Conservation (phyloP, 2,888 invertebrate genomes). For the Hydroisotoma schaefferi region DNA sequence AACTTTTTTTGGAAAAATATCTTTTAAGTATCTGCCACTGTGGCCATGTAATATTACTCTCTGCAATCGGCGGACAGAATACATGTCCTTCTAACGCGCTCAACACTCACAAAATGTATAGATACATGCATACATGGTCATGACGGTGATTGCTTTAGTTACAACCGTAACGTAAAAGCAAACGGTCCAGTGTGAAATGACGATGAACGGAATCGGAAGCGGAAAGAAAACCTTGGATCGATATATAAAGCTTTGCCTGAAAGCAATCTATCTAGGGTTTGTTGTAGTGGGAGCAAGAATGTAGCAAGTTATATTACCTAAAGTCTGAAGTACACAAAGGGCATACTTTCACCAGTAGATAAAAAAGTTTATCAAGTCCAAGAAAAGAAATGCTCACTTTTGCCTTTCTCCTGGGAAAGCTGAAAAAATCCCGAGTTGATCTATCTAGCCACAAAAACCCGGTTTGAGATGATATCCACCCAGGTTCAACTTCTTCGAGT, state of each 20-base stretch:
- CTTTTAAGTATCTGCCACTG: background rate
- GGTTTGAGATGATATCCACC: conserved; percentile 1
- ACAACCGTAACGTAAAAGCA: background rate
- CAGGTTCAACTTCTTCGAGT: conserved; percentile 1
- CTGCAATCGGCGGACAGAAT: background rate
- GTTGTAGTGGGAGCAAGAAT: too few species aligned
- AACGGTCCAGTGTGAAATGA: conserved; percentile 7
- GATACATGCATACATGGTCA: background rate
- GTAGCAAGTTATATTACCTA: too few species aligned
- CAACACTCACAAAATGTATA: background rate
- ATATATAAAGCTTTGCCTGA: background rate
- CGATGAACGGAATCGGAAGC: conserved; percentile 16
- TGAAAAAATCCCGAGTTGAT: conserved; percentile 9
- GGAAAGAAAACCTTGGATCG: background rate
- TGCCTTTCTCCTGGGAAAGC: conserved; percentile 9
- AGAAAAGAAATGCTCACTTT: conserved; percentile 13
- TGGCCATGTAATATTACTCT: background rate
- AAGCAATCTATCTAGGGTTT: too few species aligned
- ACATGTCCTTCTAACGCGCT: too few species aligned
- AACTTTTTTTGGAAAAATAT: too few species aligned
- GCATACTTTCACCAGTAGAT: conserved; percentile 4
- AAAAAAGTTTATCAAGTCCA: conserved; percentile 18
- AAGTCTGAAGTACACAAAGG: conserved; percentile 11
- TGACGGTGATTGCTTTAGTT: background rate
- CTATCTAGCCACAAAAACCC: conserved; percentile 3